phyloP scores from a whole-genome alignment of 2,888 invertebrate genomes.

The Diploptera punctata region DNA sequence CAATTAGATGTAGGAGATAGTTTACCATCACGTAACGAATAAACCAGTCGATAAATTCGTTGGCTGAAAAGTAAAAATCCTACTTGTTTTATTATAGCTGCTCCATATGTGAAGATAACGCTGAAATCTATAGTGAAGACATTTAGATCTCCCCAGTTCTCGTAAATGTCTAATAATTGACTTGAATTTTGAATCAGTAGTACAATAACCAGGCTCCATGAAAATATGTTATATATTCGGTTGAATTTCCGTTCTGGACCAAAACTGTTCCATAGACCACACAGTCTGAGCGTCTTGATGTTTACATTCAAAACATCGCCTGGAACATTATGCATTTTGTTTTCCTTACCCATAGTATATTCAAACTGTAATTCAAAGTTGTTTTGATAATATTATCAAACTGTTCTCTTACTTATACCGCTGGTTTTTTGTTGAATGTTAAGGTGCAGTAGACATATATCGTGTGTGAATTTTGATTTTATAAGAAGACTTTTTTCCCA shows the following conservation, averaged over 20 bases:
- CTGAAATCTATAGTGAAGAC: slow-evolving; percentile 2
- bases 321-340: too few species aligned
- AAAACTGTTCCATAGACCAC: slow-evolving; percentile 23
- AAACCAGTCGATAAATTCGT: background rate
- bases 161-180: background rate
- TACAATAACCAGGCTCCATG: background rate
- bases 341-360: too few species aligned
- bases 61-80: background rate
- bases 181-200: background rate
- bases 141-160: background rate
- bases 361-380: too few species aligned
- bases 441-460: too few species aligned
- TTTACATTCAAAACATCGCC: slow-evolving; percentile 8
- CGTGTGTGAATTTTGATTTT: too few species aligned
- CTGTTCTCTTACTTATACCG: too few species aligned
- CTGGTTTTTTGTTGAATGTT: too few species aligned
- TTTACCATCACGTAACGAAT: background rate
- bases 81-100: slow-evolving; percentile 10
- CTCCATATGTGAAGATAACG: background rate
- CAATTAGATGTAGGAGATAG: background rate
- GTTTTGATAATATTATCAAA: too few species aligned
- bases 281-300: background rate
- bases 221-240: background rate
- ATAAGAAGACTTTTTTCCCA: too few species aligned
- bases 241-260: background rate